Conservation (phyloP, 2,888 invertebrate species). For the Epiblema foenella region DNA sequence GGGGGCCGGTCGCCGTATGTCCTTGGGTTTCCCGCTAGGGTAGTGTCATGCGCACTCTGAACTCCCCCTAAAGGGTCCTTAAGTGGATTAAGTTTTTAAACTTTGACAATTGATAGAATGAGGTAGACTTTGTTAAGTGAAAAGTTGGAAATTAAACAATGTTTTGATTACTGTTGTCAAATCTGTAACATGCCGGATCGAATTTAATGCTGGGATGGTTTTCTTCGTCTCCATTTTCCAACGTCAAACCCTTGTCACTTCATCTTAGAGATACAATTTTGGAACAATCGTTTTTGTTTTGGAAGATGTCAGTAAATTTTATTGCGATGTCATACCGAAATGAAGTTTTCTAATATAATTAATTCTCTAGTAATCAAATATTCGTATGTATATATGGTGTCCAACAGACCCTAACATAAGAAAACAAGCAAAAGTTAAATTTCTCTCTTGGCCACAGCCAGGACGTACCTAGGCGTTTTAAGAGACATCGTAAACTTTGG, state of each 20-base stretch:
- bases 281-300: conserved; percentile 52
- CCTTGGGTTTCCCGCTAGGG: conserved; percentile 80
- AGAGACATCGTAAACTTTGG: conserved; percentile 25
- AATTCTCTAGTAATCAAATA: not conserved
- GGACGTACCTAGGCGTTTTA: conserved; percentile 10
- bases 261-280: conserved; percentile 48
- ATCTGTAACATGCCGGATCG: conserved; percentile 5
- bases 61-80: conserved; percentile 76
- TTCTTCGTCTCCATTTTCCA: conserved; percentile 17
- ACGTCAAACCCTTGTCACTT: conserved; percentile 68
- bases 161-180: conserved; percentile 45
- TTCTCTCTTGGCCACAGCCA: conserved; percentile 26
- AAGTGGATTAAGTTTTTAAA: conserved; percentile 84
- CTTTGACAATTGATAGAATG: conserved; percentile 83
- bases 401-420: not conserved
- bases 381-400: not conserved
- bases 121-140: conserved; percentile 78
- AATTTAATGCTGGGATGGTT: conserved; percentile 18
- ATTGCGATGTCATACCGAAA: conserved; percentile 28
- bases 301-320: conserved; percentile 38
- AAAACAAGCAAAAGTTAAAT: conserved; percentile 21
- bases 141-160: conserved; percentile 68
- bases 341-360: not conserved
- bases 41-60: conserved; percentile 77
- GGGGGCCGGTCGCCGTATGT: conserved; percentile 68